Conservation (phyloP, 2,797 vertebrate genomes). For the Nyctibius grandis region DNA sequence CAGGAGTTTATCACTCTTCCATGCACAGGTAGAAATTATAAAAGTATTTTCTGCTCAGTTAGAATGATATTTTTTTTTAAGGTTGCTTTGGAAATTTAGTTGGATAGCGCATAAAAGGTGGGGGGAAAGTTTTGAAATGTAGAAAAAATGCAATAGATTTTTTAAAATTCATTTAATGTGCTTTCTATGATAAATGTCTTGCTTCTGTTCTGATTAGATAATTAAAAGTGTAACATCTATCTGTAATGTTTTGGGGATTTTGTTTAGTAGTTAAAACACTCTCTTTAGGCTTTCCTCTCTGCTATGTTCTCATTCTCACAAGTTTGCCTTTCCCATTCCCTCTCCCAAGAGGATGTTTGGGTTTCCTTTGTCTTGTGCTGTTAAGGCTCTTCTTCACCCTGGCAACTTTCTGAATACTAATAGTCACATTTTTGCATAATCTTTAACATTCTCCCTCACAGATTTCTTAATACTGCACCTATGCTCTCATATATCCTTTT, state of each 20-base stretch:
- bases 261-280: background rate
- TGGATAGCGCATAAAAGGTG: background rate
- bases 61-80: background rate
- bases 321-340: background rate
- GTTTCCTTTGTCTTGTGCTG: background rate
- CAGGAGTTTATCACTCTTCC: constrained; percentile 98
- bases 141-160: background rate
- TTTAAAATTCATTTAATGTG: background rate
- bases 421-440: background rate
- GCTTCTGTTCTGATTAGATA: background rate
- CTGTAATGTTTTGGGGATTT: background rate
- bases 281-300: background rate
- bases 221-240: background rate
- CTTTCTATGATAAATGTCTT: background rate
- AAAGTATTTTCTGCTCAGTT: background rate
- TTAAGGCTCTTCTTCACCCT: background rate
- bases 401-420: background rate
- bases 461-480: background rate
- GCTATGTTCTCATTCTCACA: background rate
- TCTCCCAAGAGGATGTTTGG: background rate
- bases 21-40: constrained; percentile 89
- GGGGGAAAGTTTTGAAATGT: background rate
- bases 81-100: background rate
- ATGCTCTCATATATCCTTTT: background rate
- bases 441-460: background rate